These are phyloP conservation scores for Portunus trituberculatus DNA, from an alignment of 1,140 invertebrate genomes.

Conservation along the genomic window DNA sequence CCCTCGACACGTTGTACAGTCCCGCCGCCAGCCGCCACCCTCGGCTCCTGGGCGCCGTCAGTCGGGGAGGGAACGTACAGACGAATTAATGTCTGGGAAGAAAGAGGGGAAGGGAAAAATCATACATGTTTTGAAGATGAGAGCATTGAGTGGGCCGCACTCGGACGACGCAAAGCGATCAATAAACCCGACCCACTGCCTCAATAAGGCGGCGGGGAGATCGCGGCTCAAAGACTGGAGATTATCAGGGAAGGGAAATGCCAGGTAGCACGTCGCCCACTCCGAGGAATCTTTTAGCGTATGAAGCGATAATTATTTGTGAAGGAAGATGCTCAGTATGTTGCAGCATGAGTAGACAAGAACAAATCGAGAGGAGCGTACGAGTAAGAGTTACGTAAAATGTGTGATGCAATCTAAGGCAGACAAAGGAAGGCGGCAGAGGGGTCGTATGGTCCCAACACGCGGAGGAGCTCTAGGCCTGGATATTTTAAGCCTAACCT, in stretches of 20 bases:
- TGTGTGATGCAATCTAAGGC: constrained; percentile 26
- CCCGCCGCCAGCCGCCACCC: background rate
- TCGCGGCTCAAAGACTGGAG: background rate
- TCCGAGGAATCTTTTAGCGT: background rate
- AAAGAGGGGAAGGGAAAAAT: background rate
- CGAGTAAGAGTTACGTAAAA: background rate
- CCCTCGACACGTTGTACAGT: background rate
- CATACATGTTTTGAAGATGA: background rate
- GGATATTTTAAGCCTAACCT: too few relatives aligned
- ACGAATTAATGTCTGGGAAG: background rate
- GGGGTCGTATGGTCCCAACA: too few relatives aligned
- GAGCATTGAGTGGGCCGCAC: background rate
- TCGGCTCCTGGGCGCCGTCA: background rate
- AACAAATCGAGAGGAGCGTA: background rate
- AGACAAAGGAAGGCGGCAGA: background rate
- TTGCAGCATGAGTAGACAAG: background rate
- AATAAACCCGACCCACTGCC: background rate
- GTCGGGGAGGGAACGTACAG: background rate
- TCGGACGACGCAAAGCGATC: background rate
- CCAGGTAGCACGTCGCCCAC: background rate
- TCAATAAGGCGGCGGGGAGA: background rate
- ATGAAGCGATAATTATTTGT: background rate
- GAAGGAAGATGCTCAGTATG: background rate
- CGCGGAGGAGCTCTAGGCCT: background rate
- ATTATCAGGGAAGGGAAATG: background rate